Percentiles rank a stretch among this genome's conserved stretches.
phyloP scores from a whole-genome alignment of 2,888 invertebrate species.

The Microplitis manilae region DNA sequence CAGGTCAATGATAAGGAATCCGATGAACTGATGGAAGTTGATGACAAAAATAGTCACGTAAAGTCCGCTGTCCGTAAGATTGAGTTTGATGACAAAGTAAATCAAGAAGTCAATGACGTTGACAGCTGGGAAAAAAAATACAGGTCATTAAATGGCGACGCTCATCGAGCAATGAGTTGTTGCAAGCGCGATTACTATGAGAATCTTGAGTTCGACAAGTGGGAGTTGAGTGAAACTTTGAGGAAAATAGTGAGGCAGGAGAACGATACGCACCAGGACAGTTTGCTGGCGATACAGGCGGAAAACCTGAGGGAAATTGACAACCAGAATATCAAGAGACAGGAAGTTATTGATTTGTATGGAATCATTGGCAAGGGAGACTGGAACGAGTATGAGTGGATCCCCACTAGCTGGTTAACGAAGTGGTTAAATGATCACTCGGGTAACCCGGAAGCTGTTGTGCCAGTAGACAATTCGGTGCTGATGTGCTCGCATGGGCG shows the following conservation, averaged over 20 bases:
- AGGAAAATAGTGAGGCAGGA: constrained; percentile 65
- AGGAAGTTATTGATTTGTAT: constrained; percentile 66
- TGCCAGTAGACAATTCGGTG: constrained; percentile 71
- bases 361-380: constrained; percentile 57
- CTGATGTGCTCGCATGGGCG: constrained; percentile 72
- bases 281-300: constrained; percentile 64
- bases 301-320: constrained; percentile 68
- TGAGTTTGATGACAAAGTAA: neutral
- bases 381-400: constrained; percentile 71
- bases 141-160: constrained; percentile 62
- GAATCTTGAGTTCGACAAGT: constrained; percentile 66
- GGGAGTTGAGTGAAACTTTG: constrained; percentile 65
- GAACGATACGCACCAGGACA: constrained; percentile 65
- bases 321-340: constrained; percentile 66
- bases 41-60: constrained; percentile 6
- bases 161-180: constrained; percentile 67
- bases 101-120: constrained; percentile 34
- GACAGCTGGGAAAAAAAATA: constrained; percentile 54
- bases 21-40: constrained; percentile 17
- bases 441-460: constrained; percentile 58
- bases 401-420: constrained; percentile 74
- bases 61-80: neutral
- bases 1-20: constrained; percentile 29
- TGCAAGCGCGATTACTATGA: constrained; percentile 64
- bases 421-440: constrained; percentile 72